Conservation (phyloP, 2,113 vertebrate genomes). For the Zosterops hypoxanthus region DNA sequence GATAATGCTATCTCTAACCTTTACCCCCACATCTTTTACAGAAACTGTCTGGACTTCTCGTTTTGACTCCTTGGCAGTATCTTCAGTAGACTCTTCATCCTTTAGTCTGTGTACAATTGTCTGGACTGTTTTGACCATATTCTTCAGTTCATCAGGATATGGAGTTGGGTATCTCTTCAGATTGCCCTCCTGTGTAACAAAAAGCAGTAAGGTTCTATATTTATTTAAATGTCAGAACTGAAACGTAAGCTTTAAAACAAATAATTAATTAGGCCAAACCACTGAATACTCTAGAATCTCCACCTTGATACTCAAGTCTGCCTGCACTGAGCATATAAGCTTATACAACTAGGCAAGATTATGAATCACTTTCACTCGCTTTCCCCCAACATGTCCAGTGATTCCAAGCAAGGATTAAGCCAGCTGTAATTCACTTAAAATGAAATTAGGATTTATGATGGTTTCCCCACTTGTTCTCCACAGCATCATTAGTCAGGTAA, state of each 20-base stretch:
- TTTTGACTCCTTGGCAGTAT: conserved; percentile 80
- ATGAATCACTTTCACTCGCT: neutral
- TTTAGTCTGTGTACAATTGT: conserved; percentile 94
- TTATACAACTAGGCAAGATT: neutral
- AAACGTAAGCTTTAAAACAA: neutral
- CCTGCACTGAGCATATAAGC: neutral
- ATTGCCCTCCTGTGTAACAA: conserved; percentile 87
- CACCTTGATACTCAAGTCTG: neutral
- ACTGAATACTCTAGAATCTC: neutral
- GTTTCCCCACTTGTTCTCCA: neutral
- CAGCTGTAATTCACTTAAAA: neutral
- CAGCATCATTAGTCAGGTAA: neutral
- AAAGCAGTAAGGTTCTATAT: neutral
- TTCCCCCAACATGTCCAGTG: neutral
- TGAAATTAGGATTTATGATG: neutral
- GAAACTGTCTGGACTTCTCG: conserved; percentile 81
- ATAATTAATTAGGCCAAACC: neutral
- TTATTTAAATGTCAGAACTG: neutral
- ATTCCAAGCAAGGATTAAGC: neutral
- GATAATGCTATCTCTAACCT: conserved; percentile 76
- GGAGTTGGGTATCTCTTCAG: conserved; percentile 97
- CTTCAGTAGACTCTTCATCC: conserved; percentile 90
- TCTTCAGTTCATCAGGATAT: conserved; percentile 97
- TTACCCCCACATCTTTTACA: conserved; percentile 88
- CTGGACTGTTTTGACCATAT: conserved; percentile 99